Evolutionary conservation across 2,888 invertebrate genomes (phyloP).

Genomic region (Drosophila buzzatii): DNA sequence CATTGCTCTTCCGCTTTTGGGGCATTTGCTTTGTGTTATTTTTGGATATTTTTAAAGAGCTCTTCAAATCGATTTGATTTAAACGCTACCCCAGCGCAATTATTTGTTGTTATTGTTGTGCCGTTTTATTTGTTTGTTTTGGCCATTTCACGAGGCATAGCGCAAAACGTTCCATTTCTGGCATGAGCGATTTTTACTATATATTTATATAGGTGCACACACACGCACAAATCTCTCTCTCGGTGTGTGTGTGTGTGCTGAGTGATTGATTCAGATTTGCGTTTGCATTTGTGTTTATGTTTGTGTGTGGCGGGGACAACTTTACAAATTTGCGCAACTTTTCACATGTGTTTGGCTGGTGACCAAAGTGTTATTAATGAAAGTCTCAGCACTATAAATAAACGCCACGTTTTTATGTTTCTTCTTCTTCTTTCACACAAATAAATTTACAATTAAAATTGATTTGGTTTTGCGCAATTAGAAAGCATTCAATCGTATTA

Average conservation of each 20-base stretch:
- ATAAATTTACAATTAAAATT: constrained; percentile 31
- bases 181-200: constrained; percentile 74
- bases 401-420: constrained; percentile 12
- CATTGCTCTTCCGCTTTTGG: background rate
- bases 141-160: constrained; percentile 63
- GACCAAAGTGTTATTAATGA: constrained; percentile 46
- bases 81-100: constrained; percentile 66
- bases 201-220: constrained; percentile 23
- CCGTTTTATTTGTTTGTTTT: constrained; percentile 74
- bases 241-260: constrained; percentile 29
- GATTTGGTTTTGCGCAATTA: background rate
- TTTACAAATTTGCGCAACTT: constrained; percentile 55
- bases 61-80: constrained; percentile 78
- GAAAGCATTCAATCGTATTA: background rate
- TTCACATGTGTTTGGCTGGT: constrained; percentile 47
- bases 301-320: constrained; percentile 29
- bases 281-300: constrained; percentile 36
- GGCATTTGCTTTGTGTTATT: constrained; percentile 11
- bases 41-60: constrained; percentile 64
- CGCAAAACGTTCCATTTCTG: constrained; percentile 67
- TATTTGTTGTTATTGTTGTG: constrained; percentile 46
- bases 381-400: constrained; percentile 28
- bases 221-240: constrained; percentile 1
- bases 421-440: background rate
- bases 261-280: constrained; percentile 71